Conservation (phyloP, 2,888 invertebrate species). For the Arctia plantaginis region DNA sequence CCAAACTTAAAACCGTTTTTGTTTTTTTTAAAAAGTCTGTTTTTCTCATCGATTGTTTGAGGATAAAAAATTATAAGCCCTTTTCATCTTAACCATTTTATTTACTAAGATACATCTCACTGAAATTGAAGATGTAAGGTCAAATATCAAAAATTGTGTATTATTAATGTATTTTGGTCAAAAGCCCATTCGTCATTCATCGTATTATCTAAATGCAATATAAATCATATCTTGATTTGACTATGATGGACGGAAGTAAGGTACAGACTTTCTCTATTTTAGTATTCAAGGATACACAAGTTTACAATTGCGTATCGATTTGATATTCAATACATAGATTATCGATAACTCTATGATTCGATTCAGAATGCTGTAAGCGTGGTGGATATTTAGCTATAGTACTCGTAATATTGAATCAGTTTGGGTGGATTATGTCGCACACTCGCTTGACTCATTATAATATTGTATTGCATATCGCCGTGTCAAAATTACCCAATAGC, state of each 20-base stretch:
- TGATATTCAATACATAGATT: constrained; percentile 28
- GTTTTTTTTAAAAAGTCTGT: neutral
- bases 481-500: neutral
- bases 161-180: constrained; percentile 11
- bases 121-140: neutral
- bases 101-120: neutral
- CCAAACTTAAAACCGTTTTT: neutral
- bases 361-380: constrained; percentile 27
- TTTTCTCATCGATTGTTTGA: neutral
- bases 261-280: constrained; percentile 46
- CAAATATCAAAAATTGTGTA: neutral
- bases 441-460: neutral
- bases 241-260: constrained; percentile 45
- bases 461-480: too few species aligned
- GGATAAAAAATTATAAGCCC: neutral
- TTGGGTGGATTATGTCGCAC: neutral
- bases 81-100: neutral
- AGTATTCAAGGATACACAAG: constrained; percentile 47
- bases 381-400: constrained; percentile 5
- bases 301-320: constrained; percentile 31
- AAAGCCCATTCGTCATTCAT: constrained; percentile 48
- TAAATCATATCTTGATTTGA: constrained; percentile 42
- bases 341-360: constrained; percentile 38
- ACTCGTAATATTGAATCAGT: constrained; percentile 7
- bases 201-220: constrained; percentile 38